These are phyloP conservation scores for Drosophila dunni DNA, from an alignment of 1,140 invertebrate species.

Conservation along the genomic window DNA sequence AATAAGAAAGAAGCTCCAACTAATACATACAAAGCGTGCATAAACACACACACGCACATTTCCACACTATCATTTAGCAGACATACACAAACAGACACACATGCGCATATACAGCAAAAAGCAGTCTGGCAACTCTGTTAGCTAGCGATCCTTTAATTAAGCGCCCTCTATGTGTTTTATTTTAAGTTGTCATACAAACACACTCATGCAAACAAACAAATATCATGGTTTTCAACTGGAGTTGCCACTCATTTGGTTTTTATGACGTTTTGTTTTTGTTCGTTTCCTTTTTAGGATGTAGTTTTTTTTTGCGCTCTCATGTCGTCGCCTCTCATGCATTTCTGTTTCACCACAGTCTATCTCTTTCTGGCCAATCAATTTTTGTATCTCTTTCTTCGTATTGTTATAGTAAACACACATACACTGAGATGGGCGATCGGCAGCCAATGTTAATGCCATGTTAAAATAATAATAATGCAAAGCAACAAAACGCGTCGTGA, in stretches of 20 bases:
- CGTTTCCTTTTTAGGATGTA: background rate
- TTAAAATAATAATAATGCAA: background rate
- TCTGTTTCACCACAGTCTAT: background rate
- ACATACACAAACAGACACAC: conserved; percentile 10
- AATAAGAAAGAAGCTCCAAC: background rate
- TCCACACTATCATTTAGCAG: background rate
- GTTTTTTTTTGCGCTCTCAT: conserved; percentile 3
- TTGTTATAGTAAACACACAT: conserved; percentile 10
- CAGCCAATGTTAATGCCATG: conserved; percentile 20
- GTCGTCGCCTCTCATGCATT: background rate
- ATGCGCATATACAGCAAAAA: conserved; percentile 30
- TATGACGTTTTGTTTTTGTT: background rate
- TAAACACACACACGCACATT: background rate
- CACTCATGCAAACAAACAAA: conserved; percentile 2
- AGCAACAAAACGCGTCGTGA: background rate
- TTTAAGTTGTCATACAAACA: conserved; percentile 4
- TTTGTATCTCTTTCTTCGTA: conserved; percentile 1
- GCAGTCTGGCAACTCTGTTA: conserved; percentile 19
- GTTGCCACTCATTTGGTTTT: conserved; percentile 7
- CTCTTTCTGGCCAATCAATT: background rate
- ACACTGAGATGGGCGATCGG: background rate
- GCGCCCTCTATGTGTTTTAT: conserved; percentile 11
- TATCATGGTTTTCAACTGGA: background rate
- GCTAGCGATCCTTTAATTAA: background rate
- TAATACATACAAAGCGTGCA: conserved; percentile 20